A percentile compares a stretch with the other conserved stretches of the same genome.
Evolutionary conservation across 1,140 invertebrate genomes (phyloP).

Genomic region (Monomorium pharaonis): DNA sequence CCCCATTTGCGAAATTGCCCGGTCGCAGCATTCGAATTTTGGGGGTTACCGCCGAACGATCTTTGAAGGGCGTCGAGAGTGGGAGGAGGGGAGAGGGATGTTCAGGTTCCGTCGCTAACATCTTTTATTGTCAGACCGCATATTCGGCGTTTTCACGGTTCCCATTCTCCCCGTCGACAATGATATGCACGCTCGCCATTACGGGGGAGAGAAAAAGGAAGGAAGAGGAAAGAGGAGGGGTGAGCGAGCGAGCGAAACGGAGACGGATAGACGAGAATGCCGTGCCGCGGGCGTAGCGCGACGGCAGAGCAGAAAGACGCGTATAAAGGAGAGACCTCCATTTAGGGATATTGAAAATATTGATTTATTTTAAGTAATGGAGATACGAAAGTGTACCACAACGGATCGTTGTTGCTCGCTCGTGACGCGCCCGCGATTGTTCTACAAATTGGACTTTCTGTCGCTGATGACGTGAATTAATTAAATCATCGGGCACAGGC

Average conservation of each 20-base stretch:
- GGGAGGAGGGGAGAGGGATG: too few relatives aligned
- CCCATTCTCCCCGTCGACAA: constrained; percentile 71
- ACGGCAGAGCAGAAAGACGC: constrained; percentile 61
- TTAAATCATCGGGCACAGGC: constrained; percentile 15
- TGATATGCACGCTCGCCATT: constrained; percentile 71
- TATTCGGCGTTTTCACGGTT: constrained; percentile 71
- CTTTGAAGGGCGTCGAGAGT: background rate
- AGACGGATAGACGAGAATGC: constrained; percentile 54
- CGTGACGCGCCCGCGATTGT: constrained; percentile 33
- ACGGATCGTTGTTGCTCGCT: constrained; percentile 25
- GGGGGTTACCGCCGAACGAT: constrained; percentile 56
- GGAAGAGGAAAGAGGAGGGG: background rate
- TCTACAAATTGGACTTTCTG: constrained; percentile 28
- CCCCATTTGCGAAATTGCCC: constrained; percentile 72
- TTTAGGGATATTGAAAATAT: constrained; percentile 79
- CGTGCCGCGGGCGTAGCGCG: constrained; percentile 57
- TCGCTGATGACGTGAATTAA: constrained; percentile 26
- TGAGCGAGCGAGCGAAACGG: constrained; percentile 27
- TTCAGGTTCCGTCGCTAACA: constrained; percentile 60
- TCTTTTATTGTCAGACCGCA: constrained; percentile 71
- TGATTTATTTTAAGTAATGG: constrained; percentile 76
- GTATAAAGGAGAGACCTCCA: constrained; percentile 69
- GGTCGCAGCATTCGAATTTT: constrained; percentile 48
- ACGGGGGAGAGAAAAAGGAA: constrained; percentile 59
- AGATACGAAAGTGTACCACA: background rate